Base-by-base conservation (phyloP, 2,113 vertebrate species). In the Dipodomys stephensi region DNA sequence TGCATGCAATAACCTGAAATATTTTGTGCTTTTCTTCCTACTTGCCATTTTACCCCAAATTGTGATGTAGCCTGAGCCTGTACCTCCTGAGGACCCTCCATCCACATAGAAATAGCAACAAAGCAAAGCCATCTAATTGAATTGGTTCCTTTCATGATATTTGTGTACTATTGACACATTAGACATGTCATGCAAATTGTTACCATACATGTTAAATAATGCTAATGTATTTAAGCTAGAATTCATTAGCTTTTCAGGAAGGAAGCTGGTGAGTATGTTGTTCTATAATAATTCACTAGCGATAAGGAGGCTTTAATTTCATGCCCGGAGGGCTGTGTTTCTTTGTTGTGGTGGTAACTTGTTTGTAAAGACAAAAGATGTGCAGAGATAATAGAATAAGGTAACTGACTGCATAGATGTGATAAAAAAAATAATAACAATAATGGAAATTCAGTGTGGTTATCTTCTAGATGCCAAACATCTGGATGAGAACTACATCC, bases 311-410 rank as follows among this genome's bases (percentile, higher is more conserved):
- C 67, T 90, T 91, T 95, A 27, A 82, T 93, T 87, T 85, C 91
- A 85, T 77, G 32, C 49, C 90, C 86, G 18, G 30, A 77, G 60
- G 78, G 18, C 80, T 79, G 27, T 83, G 76, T 68, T 62, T 79
- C 65, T 92, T 79, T 53, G 15, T 27, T 79, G 32, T 16, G 79
- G 25, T 11, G 65, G 87, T 93, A 85, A 79, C 81, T 90, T 96
- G 68, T 91, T 94, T 83, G 83, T 72, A 92, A 65, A 95, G 73
- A 96, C 77, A 76, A 88, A 94, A 93, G 87, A 71, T 95, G 73
- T 62, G 22, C 57, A 32, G 87, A 85, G 81, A 93, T 92, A 79
- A 78, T 74, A 86, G 80, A 80, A 88, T 65, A 80, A 94, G 39
- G 74, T 84, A 74, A 67, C 90, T 46, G 73, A 86, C 76, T 88